Conservation (phyloP, 2,888 invertebrate species). For the Cinara cedri region DNA sequence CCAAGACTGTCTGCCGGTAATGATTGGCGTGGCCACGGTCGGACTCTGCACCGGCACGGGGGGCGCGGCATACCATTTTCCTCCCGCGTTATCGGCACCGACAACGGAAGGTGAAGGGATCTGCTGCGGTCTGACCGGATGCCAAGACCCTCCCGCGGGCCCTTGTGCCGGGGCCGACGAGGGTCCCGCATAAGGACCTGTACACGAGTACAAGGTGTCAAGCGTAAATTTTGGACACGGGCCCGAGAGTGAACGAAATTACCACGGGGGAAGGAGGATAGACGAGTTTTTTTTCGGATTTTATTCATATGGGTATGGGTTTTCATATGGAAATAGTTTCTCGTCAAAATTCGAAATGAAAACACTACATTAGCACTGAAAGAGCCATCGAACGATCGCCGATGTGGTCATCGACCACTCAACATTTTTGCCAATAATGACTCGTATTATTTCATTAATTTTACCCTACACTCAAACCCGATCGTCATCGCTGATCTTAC, state of each 20-base stretch:
- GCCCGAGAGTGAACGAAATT: background rate
- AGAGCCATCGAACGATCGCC: no score
- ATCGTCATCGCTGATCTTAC: no score
- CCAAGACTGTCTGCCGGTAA: no score
- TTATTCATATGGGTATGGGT: no score
- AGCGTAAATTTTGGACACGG: background rate
- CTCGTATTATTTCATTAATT: no score
- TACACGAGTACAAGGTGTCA: background rate
- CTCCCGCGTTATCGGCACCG: background rate
- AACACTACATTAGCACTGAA: no score
- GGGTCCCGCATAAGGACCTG: background rate
- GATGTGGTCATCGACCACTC: no score
- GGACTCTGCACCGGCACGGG: background rate
- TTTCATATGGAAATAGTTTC: no score
- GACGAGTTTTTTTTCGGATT: no score
- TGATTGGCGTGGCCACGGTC: background rate
- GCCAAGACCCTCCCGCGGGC: background rate
- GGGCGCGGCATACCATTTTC: constrained; percentile 1
- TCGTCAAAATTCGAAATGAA: no score
- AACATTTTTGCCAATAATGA: no score
- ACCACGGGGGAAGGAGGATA: background rate
- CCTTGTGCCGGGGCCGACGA: background rate
- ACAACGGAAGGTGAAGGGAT: background rate
- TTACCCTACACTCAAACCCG: no score
- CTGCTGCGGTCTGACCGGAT: background rate